Percentiles rank a stretch among this genome's conserved stretches.
Conservation (phyloP, 1,140 invertebrate genomes). For the Dermatophagoides farinae region DNA sequence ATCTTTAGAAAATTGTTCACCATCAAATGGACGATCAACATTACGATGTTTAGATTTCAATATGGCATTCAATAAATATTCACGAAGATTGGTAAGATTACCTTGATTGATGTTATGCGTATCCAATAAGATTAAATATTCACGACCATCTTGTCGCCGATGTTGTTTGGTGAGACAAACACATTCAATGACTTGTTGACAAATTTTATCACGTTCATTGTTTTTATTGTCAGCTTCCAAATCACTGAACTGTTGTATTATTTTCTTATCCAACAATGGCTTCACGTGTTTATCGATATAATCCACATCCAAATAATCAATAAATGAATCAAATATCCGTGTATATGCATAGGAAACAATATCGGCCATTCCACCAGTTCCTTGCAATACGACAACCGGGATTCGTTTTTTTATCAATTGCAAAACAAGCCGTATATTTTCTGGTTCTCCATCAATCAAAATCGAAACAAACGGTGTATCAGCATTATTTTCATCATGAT, state of each 20-base stretch:
- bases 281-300: conserved; percentile 27
- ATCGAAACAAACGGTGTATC: conserved; percentile 27
- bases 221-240: conserved; percentile 9
- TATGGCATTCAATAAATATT: conserved; percentile 27
- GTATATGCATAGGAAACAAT: conserved; percentile 27
- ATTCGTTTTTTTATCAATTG: conserved; percentile 27
- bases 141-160: conserved; percentile 20
- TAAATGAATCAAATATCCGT: conserved; percentile 23
- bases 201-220: conserved; percentile 20
- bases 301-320: conserved; percentile 20
- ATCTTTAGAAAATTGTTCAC: conserved; percentile 17
- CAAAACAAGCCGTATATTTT: conserved; percentile 24
- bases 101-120: conserved; percentile 23
- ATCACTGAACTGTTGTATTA: conserved; percentile 24
- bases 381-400: conserved; percentile 28
- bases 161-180: conserved; percentile 19
- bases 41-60: conserved; percentile 22
- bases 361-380: conserved; percentile 27
- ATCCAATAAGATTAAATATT: conserved; percentile 27
- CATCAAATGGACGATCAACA: neutral
- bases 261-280: conserved; percentile 26
- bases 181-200: conserved; percentile 24
- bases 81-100: conserved; percentile 26
- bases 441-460: conserved; percentile 27
- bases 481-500: neutral